Evolutionary conservation across 2,888 invertebrate genomes (phyloP), one percentile per base, ranked within the genome.

Genomic region (Drosophila mulleri): DNA sequence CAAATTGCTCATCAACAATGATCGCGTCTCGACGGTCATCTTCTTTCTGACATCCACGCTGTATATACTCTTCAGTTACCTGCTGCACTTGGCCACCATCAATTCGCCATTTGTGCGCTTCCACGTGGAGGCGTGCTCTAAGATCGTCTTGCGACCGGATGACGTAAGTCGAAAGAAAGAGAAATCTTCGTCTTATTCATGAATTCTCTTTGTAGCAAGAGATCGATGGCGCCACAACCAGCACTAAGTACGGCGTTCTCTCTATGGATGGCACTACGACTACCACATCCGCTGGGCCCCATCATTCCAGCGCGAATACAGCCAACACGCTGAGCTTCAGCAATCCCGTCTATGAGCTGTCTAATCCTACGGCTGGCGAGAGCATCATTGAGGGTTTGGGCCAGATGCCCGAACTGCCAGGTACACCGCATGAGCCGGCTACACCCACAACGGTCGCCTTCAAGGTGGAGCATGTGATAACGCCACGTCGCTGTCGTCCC

Each of bases 301-400:
- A 81, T 93, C 80, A 79, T n/a, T 60, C 93, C 94, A 39, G 83
- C 77, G 75, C 86, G 71, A 71, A 75, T 88, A 52, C 94, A n/a
- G 94, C 94, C 14, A 95, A 95, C 23, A 94, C 95, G 54, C 94
- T 97, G 80, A 97, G 97, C 86, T 97, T 93, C 91, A 96, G 97
- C 50, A 97, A 97, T 93, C 97, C 97, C 0, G 96, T 96, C 1
- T 97, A 97, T 83, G 97, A 97, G 75, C 96, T 97, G 0, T 95
- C 95, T 12, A 94, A 94, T 72, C 94, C 94, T 2, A 93, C 94
- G 12, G 94, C 94, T 8, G 94, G 94, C 8, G 93, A 93, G 59
- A 93, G 94, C 52, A 93, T 93, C 54, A 93, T 93, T 47, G 92
- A 93, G 52, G 93, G 92, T 5, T 72, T 93, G 0, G 91, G 90